Evolutionary conservation across 2,113 vertebrate species (phyloP).

Genomic region (Oplegnathus fasciatus): DNA sequence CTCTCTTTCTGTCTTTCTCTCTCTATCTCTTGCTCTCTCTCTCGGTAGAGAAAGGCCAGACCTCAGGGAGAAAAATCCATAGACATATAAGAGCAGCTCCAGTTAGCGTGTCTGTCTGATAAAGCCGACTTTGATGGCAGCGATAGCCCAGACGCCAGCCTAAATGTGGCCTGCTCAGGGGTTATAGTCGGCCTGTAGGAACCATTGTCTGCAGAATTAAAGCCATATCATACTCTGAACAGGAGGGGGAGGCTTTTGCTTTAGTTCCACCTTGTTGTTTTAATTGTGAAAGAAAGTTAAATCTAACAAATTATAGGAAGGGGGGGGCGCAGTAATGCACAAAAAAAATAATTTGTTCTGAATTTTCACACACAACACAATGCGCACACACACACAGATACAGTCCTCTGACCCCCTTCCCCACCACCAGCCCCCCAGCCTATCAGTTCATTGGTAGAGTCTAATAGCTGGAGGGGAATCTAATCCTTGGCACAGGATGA

Average conservation of each 20-base stretch:
- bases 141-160: slow-evolving; percentile 87
- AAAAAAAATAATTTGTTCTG: slow-evolving; percentile 37
- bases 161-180: slow-evolving; percentile 82
- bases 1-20: slow-evolving; percentile 27
- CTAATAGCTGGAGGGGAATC: slow-evolving; percentile 86
- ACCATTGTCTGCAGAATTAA: slow-evolving; percentile 81
- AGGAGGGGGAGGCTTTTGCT: slow-evolving; percentile 15
- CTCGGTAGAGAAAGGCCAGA: slow-evolving; percentile 68
- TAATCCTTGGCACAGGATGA: slow-evolving; percentile 87
- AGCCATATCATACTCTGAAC: slow-evolving; percentile 56
- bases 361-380: slow-evolving; percentile 24
- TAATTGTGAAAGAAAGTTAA: slow-evolving; percentile 49
- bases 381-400: slow-evolving; percentile 13
- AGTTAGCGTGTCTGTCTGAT: slow-evolving; percentile 83
- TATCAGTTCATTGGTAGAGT: slow-evolving; percentile 82
- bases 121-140: slow-evolving; percentile 86
- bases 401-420: slow-evolving; percentile 10
- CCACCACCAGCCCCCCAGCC: slow-evolving; percentile 57
- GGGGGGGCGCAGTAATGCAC: slow-evolving; percentile 43
- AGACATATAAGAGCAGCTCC: slow-evolving; percentile 84
- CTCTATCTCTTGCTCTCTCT: slow-evolving; percentile 29
- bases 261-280: slow-evolving; percentile 48
- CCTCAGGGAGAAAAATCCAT: slow-evolving; percentile 80
- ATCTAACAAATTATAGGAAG: slow-evolving; percentile 35
- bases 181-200: slow-evolving; percentile 78